Percentiles rank a stretch among this genome's conserved stretches.
These are phyloP conservation scores for Drosophila yooni DNA, from an alignment of 2,888 invertebrate species.

Conservation along the genomic window DNA sequence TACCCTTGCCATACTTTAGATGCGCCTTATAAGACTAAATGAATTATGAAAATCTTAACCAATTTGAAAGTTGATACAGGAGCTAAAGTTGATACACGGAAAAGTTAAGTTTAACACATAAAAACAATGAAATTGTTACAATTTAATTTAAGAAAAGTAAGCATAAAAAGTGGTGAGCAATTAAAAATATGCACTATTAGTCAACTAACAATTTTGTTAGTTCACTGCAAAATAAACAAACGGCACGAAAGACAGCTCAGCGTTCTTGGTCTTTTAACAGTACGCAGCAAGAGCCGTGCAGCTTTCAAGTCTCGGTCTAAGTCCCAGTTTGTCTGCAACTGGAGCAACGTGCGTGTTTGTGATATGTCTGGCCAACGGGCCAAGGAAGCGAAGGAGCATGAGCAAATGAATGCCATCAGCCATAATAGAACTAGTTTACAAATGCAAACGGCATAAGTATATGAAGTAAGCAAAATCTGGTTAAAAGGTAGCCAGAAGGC, in stretches of 20 bases:
- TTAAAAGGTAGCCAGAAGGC: conserved; percentile 34
- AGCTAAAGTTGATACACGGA: conserved; percentile 13
- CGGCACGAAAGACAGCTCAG: conserved; percentile 28
- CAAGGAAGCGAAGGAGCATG: conserved; percentile 29
- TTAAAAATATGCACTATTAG: too few relatives aligned
- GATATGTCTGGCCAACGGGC: conserved; percentile 2
- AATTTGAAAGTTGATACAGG: conserved; percentile 36
- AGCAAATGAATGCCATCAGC: conserved; percentile 11
- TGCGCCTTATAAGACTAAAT: conserved; percentile 19
- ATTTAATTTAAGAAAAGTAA: not conserved
- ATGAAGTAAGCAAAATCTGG: conserved; percentile 23
- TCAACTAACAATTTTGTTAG: not conserved
- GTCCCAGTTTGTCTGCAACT: conserved; percentile 40
- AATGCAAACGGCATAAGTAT: conserved; percentile 21
- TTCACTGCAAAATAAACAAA: conserved; percentile 33
- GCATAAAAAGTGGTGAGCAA: not conserved
- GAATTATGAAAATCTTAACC: conserved; percentile 24
- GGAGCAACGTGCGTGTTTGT: conserved; percentile 50
- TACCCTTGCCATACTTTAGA: not conserved
- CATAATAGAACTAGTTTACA: conserved; percentile 51
- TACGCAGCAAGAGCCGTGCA: conserved; percentile 30
- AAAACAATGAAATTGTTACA: not conserved
- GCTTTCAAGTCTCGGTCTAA: conserved; percentile 32
- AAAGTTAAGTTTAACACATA: not conserved
- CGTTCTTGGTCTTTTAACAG: conserved; percentile 33